Base-by-base conservation (phyloP, 2,888 invertebrate genomes). In the Agrotis clavis region DNA sequence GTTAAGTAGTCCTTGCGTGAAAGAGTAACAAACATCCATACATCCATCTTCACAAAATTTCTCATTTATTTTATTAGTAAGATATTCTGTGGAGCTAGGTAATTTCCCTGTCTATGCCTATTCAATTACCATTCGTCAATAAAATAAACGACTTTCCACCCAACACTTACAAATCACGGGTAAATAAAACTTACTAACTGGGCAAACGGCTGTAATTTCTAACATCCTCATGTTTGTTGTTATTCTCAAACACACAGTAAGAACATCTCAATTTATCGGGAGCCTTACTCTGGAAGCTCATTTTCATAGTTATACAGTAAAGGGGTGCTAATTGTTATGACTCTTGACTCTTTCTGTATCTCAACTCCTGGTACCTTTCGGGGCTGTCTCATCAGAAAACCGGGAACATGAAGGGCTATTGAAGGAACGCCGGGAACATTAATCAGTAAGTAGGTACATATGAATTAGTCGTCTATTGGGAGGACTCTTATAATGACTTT, bases 181-280 rank as follows among this genome's bases (percentile, higher is more conserved):
- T 68, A 79, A 64, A 79, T 51, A 74, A 56, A 53, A 74, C 79
- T 74, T 78, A 78, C 77, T 51, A 25, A 59, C 48, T 82, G 64
- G 63, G 59, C 62, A 82, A 78, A 66, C 69, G 57, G 63, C 45
- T 80, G 71, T 82, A 76, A 79, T 78, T 85, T 84, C 73, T 68
- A 67, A 76, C 78, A 80, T 78, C 69, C 77, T 66, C 76, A 75
- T 83, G 82, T 87, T 87, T 87, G 62, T 56, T 88, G 85, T 83
- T 85, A 84, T 79, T 48, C 67, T 71, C 48, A 74, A 69, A 72
- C 70, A 67, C 53, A 77, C 74, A 82, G 67, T 69, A 77, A 69
- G 77, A 83, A 90, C 88, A 89, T 88, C 89, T 91, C 90, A 89
- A 90, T 91, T 25, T 25, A 48, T 16, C 11, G 14, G 18, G 21